Conservation (phyloP, 2,113 vertebrate species). For the Gymnorhina tibicen region DNA sequence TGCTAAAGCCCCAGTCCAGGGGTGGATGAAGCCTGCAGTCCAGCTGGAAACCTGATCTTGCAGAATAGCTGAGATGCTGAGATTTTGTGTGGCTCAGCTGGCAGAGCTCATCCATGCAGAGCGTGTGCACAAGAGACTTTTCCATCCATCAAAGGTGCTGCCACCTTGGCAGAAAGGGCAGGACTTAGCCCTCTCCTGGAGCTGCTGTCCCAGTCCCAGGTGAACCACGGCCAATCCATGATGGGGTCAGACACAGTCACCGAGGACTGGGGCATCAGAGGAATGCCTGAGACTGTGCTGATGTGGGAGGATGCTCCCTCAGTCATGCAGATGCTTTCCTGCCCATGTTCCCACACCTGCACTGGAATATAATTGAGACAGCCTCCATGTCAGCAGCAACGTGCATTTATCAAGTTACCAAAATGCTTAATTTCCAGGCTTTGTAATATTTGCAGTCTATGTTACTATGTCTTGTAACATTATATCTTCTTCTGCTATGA, state of each 20-base stretch:
- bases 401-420: background rate
- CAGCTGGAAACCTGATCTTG: background rate
- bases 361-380: background rate
- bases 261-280: fast-evolving
- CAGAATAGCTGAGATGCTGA: background rate
- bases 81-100: background rate
- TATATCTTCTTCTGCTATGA: background rate
- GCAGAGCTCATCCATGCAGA: fast-evolving
- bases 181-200: fast-evolving
- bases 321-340: background rate
- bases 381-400: background rate
- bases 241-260: fast-evolving
- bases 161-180: background rate
- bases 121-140: background rate
- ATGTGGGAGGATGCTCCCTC: background rate
- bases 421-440: background rate
- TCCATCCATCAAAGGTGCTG: fast-evolving
- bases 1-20: background rate
- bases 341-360: fast-evolving
- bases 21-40: background rate
- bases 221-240: fast-evolving
- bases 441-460: background rate
- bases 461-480: background rate
- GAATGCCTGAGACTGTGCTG: background rate
- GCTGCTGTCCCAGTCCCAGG: too few relatives aligned